A percentile compares a stretch with the other conserved stretches of the same genome.
phyloP scores from a whole-genome alignment of 2,888 invertebrate species.

The Catocala sponsa region DNA sequence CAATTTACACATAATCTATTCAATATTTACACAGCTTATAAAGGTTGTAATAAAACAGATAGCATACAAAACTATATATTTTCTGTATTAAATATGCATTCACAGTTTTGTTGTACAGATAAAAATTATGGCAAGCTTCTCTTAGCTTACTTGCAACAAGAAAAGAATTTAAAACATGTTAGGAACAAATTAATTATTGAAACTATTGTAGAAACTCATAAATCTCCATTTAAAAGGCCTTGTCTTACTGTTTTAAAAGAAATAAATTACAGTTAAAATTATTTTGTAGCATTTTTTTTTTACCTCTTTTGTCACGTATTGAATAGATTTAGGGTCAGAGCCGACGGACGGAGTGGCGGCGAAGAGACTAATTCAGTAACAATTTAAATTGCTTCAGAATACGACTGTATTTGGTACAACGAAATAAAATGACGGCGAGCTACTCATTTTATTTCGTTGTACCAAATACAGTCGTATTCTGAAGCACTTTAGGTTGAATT shows the following conservation, averaged over 20 bases:
- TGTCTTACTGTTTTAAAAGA: slow-evolving; percentile 65
- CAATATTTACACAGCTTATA: slow-evolving; percentile 66
- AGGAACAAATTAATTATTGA: slow-evolving; percentile 45
- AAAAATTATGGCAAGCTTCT: slow-evolving; percentile 70
- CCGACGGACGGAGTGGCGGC: no score
- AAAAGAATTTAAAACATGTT: slow-evolving; percentile 42
- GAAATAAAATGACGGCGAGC: no score
- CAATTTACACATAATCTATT: slow-evolving; percentile 64
- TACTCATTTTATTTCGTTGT: no score
- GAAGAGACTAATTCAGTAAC: no score
- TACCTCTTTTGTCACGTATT: no score
- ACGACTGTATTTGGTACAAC: no score
- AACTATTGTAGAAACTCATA: slow-evolving; percentile 63
- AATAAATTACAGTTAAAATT: slow-evolving; percentile 35
- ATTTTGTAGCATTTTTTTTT: slow-evolving; percentile 7
- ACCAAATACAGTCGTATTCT: no score
- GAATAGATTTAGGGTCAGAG: no score
- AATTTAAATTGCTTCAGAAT: no score
- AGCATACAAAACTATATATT: slow-evolving; percentile 60
- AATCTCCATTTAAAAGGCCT: slow-evolving; percentile 68
- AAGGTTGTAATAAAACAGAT: slow-evolving; percentile 59
- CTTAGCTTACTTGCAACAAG: slow-evolving; percentile 62
- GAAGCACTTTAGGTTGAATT: no score
- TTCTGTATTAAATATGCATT: slow-evolving; percentile 47
- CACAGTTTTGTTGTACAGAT: slow-evolving; percentile 53